A percentile compares a stretch with the other conserved stretches of the same genome.
Evolutionary conservation across 2,113 vertebrate species (phyloP).

Genomic region (Peromyscus leucopus): DNA sequence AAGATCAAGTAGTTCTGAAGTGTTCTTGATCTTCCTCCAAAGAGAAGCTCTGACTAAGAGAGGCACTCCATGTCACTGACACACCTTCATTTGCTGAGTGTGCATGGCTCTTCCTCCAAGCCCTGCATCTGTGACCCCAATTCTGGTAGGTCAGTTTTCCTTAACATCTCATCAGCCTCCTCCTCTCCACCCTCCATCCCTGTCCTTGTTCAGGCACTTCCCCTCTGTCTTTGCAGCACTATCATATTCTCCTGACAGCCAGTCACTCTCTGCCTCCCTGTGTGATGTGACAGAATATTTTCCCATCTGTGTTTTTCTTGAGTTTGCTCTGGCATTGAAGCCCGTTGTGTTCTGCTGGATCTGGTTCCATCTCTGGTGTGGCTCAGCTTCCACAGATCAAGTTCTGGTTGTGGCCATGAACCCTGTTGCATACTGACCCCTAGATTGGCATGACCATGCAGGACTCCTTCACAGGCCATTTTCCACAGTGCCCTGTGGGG

Average conservation of each 20-base stretch:
- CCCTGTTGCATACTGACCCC: neutral
- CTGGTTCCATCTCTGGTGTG: neutral
- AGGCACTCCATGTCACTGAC: accelerated
- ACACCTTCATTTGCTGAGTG: neutral
- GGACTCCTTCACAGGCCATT: neutral
- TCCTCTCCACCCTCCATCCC: neutral
- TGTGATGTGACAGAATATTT: neutral
- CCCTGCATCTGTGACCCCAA: neutral
- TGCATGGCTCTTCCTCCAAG: neutral
- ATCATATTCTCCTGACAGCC: neutral
- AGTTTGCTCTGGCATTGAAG: neutral
- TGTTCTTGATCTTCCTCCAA: neutral
- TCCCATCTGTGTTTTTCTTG: too few relatives aligned
- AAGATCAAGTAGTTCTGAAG: neutral
- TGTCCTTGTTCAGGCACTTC: neutral
- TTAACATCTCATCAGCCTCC: neutral
- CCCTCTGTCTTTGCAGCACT: neutral
- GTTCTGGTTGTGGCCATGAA: neutral
- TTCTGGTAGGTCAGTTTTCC: neutral
- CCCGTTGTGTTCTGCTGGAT: neutral
- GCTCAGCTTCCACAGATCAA: neutral
- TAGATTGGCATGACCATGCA: neutral
- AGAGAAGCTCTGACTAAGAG: neutral
- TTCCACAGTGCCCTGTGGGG: neutral
- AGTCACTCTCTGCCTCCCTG: neutral